Evolutionary conservation across 1,140 invertebrate species (phyloP), one percentile per base, ranked within the genome.

Genomic region (Zaprionus davidi): DNA sequence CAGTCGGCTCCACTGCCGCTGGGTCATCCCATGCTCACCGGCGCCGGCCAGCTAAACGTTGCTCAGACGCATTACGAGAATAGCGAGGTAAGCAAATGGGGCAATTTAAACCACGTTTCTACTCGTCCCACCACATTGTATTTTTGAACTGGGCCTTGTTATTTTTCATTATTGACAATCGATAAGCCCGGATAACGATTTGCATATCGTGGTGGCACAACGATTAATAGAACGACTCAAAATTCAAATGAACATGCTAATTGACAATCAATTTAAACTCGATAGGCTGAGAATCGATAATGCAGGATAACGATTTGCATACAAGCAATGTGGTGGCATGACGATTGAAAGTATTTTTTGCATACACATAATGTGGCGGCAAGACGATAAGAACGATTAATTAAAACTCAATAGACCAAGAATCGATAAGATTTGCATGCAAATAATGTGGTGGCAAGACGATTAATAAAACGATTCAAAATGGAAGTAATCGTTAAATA

Each of bases 1-100:
- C 97, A 98, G 92, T 98, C 97, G 12, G 98, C 98, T 5, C 98
- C 98, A 0, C 93, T 99, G 78, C 98, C 98, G 26, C 94, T 99
- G n/a, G 98, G 98, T 3, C 97, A 99, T 94, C 98, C 98, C 26
- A 96, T 98, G 94, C 94, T 99, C 46, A 96, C 96, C 49, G 94
- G 95, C 9, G 78, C 84, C 55, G 76, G 74, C 26, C 81, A 92
- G 59, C 60, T 93, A 26, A 93, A 84, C 55, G 79, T 93, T 34
- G 85, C 66, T 5, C 92, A 92, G 17, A 94, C 95, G 26, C 95
- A 95, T 75, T 95, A 95, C 83, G 95, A 95, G 81, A 95, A 95
- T 75, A 95, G 94, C 82, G 93, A 95, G 86, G 91, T 92, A 55
- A 82, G 90, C 82, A 6, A 3, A 11, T 11, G 2, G 36, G 3